These are phyloP conservation scores for Nipponia nippon DNA, from an alignment of 2,113 vertebrate genomes.

Conservation along the genomic window DNA sequence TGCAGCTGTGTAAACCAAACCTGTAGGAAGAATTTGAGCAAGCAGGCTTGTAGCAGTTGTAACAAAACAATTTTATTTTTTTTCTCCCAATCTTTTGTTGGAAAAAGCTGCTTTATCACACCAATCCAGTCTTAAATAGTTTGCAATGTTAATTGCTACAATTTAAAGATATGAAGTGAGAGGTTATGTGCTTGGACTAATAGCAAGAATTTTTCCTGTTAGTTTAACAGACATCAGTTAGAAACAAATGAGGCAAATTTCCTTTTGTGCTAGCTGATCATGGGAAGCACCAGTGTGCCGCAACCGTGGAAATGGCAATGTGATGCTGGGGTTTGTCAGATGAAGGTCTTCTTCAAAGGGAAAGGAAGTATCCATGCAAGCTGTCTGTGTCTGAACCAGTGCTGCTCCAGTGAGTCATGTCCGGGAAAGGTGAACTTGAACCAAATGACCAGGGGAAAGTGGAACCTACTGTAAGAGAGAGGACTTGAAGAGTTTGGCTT, in stretches of 20 bases:
- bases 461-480: background rate
- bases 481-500: background rate
- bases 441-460: accelerated
- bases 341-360: background rate
- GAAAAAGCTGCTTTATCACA: background rate
- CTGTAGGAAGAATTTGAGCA: background rate
- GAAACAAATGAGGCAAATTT: background rate
- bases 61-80: background rate
- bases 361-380: background rate
- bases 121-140: background rate
- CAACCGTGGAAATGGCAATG: background rate
- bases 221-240: background rate
- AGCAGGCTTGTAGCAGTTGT: background rate
- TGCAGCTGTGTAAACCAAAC: background rate
- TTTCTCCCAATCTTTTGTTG: background rate
- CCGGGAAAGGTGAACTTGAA: background rate
- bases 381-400: background rate
- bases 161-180: background rate
- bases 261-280: background rate
- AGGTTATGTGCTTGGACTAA: background rate
- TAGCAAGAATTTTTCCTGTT: background rate
- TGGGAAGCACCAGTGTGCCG: background rate
- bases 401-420: background rate
- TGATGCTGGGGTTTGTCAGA: background rate
- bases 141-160: background rate